Base-by-base conservation (phyloP, 2,888 invertebrate genomes). In the Tenthredo amoena region DNA sequence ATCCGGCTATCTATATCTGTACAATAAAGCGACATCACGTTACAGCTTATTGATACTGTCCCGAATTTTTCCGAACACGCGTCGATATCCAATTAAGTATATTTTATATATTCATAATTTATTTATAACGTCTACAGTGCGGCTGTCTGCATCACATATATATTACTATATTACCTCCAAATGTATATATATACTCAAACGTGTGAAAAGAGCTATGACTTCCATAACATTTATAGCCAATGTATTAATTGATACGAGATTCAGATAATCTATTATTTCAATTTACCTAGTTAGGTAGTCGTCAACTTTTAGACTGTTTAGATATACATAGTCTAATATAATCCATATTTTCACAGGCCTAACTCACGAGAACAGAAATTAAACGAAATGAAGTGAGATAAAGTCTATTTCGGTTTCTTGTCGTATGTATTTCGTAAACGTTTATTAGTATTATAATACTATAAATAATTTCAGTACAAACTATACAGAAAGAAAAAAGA, bases 381-480 rank as follows among this genome's bases (percentile, higher is more conserved):
- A 7, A 55, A 50, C 18, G 6, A 6, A 50, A 55, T 55, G 18
- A 55, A 55, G 6, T 55, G 2, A 55, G n/a, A 55, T 55, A n/a
- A n/a, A 55, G 6, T 55, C 7, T 55, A 55, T 55, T 55, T n/a
- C 55, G n/a, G n/a, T 55, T 55, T 55, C 5, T 55, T 55, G n/a
- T 55, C 4, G n/a, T 55, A n/a, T n/a, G 55, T 55, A 55, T 55
- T 55, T 55, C 55, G 55, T 55, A 18, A 37, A 37, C 37, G 10
- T 47, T 47, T 12, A 47, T 47, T 12, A 47, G 43, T 10, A 47
- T 47, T 47, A 55, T n/a, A 55, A n/a, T 55, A 55, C n/a, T 7
- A n/a, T 55, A 55, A 55, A 55, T 55, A 55, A 62, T 62, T 62
- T 62, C 62, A 62, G 62, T 62, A 62, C 62, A 62, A 62, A 62